phyloP scores from a whole-genome alignment of 2,797 vertebrate species.

The Lagothrix lagotricha region DNA sequence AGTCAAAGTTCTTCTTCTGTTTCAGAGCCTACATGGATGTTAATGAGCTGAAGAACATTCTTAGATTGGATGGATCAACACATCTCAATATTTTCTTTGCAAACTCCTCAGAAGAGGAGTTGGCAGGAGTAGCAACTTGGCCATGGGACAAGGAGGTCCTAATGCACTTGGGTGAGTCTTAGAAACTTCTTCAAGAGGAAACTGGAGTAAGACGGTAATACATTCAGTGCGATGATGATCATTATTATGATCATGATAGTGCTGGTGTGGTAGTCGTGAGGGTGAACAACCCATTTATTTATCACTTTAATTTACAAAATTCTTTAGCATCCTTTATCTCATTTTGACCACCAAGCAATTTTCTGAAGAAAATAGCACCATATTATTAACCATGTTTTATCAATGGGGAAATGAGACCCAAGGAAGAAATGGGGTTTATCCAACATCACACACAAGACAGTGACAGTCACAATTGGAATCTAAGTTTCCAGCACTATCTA shows the following conservation, averaged over 20 bases:
- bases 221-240: neutral
- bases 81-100: conserved; percentile 99
- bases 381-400: neutral
- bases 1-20: conserved; percentile 73
- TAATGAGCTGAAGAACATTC: conserved; percentile 97
- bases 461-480: neutral
- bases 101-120: conserved; percentile 97
- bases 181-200: conserved; percentile 48
- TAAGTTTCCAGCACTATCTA: neutral
- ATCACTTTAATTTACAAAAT: neutral
- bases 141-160: conserved; percentile 99
- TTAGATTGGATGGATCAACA: conserved; percentile 95
- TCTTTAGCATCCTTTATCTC: neutral
- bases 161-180: conserved; percentile 94
- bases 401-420: neutral
- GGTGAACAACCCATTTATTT: neutral
- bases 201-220: neutral
- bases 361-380: neutral
- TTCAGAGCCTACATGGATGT: conserved; percentile 97
- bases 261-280: neutral
- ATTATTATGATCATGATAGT: neutral
- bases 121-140: conserved; percentile 98
- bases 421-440: neutral
- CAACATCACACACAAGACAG: neutral
- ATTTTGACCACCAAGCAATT: neutral